Percentiles rank a stretch among this genome's conserved stretches.
Conservation (phyloP, 2,888 invertebrate genomes). For the Phorcus lineatus region DNA sequence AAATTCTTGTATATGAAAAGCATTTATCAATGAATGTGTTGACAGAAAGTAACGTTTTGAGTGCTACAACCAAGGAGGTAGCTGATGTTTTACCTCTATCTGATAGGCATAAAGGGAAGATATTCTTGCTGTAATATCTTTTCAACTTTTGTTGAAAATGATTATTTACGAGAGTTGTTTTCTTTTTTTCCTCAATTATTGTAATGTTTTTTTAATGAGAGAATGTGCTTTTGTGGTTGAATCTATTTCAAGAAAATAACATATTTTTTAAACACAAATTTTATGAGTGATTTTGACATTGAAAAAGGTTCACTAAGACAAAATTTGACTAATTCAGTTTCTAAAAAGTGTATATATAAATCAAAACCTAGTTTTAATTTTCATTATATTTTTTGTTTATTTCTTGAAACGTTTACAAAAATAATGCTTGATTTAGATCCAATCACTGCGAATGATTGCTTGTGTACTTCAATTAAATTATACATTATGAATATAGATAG, state of each 20-base stretch:
- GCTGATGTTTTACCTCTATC: not conserved
- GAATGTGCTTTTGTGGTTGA: not conserved
- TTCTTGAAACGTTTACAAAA: too few species aligned
- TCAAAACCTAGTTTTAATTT: too few species aligned
- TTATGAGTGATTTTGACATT: too few species aligned
- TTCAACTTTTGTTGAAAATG: not conserved
- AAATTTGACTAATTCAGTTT: too few species aligned
- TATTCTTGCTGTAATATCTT: not conserved
- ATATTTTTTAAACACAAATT: too few species aligned
- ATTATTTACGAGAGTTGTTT: slow-evolving; percentile 14
- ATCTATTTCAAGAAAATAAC: not conserved
- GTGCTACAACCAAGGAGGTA: not conserved
- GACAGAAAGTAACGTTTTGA: not conserved
- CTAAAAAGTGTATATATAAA: too few species aligned
- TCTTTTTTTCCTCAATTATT: not conserved
- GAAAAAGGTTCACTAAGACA: too few species aligned
- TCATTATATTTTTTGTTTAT: too few species aligned
- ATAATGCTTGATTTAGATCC: too few species aligned
- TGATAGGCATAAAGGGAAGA: not conserved
- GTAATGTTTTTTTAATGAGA: not conserved
- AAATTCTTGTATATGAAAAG: too few species aligned
- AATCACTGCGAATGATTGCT: too few species aligned
- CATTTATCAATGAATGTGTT: not conserved
- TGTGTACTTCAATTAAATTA: not conserved
- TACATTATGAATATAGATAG: slow-evolving; percentile 1